Conservation (phyloP, 1,140 invertebrate species). For the Anastrepha obliqua region DNA sequence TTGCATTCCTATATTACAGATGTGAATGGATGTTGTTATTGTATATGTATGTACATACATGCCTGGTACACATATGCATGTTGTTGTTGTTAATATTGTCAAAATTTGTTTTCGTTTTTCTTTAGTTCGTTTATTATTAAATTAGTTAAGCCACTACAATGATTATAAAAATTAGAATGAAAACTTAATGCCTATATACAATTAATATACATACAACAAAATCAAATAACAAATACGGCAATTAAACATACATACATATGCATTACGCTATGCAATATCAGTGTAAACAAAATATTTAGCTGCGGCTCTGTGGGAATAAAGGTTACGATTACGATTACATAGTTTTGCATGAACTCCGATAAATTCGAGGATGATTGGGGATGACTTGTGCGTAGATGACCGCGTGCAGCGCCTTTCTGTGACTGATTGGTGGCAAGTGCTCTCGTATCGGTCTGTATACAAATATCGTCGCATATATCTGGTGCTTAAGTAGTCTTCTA, state of each 20-base stretch:
- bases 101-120: neutral
- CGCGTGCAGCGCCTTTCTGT: no score
- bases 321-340: neutral
- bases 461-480: no score
- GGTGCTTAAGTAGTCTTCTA: neutral
- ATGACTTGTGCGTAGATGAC: no score
- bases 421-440: no score
- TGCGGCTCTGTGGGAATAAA: neutral
- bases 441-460: no score
- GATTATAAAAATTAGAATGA: neutral
- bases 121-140: neutral
- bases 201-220: neutral
- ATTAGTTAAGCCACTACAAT: conserved; percentile 5
- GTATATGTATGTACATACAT: neutral
- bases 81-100: neutral
- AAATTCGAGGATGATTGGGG: no score
- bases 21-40: neutral
- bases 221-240: neutral
- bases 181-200: neutral
- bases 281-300: neutral
- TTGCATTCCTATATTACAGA: neutral
- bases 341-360: no score
- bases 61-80: neutral
- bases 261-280: neutral
- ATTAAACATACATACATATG: neutral